Evolutionary conservation across 2,113 vertebrate species (phyloP).

Genomic region (Gallinago undulata): DNA sequence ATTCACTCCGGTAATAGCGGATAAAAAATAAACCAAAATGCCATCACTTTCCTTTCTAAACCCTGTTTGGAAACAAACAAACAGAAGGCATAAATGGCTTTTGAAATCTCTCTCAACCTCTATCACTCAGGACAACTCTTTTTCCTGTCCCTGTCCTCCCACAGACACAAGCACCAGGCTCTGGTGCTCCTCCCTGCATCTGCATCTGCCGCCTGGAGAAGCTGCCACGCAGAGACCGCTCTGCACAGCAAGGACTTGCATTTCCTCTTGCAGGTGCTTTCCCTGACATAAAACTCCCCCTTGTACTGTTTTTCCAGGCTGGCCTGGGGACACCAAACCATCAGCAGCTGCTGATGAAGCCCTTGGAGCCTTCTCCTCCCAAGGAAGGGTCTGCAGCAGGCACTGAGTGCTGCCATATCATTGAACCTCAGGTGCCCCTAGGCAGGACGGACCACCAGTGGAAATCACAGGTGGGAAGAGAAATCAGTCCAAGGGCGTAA

Average conservation of each 20-base stretch:
- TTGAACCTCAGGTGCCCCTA: not conserved
- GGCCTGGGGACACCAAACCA: not conserved
- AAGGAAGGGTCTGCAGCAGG: not conserved
- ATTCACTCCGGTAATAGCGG: not conserved
- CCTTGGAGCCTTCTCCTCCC: not conserved
- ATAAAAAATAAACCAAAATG: not conserved
- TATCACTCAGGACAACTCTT: not conserved
- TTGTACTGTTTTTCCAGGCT: not conserved
- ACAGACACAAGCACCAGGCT: not conserved
- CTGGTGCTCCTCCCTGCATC: not conserved
- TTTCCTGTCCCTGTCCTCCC: not conserved
- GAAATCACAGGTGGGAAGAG: not conserved
- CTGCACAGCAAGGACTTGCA: not conserved
- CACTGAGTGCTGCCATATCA: accelerated
- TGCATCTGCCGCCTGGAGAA: accelerated
- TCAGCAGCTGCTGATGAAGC: not conserved
- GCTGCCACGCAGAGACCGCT: not conserved
- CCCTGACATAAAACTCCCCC: accelerated
- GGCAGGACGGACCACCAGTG: not conserved
- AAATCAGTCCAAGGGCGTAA: not conserved
- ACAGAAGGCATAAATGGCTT: not conserved
- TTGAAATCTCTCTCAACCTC: not conserved
- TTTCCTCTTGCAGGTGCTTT: not conserved
- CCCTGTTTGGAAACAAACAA: not conserved
- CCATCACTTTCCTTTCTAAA: not conserved